These are phyloP conservation scores for Pangasianodon gigas DNA, from an alignment of 2,113 vertebrate genomes.

Conservation along the genomic window DNA sequence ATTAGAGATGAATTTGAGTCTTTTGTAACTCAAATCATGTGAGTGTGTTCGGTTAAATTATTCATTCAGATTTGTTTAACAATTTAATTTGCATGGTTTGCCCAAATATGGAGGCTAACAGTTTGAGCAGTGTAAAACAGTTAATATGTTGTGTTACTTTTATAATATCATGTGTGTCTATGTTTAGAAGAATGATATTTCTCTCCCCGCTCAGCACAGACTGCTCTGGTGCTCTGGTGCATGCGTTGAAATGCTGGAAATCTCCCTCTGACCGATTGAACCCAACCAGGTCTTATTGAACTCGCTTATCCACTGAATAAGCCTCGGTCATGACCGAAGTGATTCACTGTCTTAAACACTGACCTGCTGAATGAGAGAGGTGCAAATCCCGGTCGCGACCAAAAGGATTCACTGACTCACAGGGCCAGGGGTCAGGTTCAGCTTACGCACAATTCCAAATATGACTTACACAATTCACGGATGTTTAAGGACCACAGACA, in stretches of 20 bases:
- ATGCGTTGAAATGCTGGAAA: background rate
- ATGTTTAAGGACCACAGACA: background rate
- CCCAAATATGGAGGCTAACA: too few relatives aligned
- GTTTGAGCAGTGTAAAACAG: background rate
- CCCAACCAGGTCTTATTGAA: background rate
- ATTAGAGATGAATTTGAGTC: background rate
- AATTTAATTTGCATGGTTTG: too few relatives aligned
- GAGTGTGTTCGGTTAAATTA: background rate
- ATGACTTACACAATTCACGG: background rate
- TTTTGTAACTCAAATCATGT: background rate
- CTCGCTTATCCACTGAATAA: background rate
- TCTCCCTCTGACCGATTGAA: slow-evolving; percentile 6
- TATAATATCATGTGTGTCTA: background rate
- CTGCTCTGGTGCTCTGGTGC: too few relatives aligned
- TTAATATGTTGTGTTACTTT: background rate
- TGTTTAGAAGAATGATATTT: background rate
- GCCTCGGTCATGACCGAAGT: background rate
- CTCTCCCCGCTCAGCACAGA: background rate
- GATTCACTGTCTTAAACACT: background rate
- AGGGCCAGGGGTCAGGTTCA: background rate
- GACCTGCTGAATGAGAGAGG: background rate
- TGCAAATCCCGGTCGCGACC: background rate
- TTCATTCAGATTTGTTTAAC: background rate
- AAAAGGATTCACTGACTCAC: background rate
- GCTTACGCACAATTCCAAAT: background rate